Conservation (phyloP, 2,888 invertebrate genomes). For the Rhabditophanes sp. region DNA sequence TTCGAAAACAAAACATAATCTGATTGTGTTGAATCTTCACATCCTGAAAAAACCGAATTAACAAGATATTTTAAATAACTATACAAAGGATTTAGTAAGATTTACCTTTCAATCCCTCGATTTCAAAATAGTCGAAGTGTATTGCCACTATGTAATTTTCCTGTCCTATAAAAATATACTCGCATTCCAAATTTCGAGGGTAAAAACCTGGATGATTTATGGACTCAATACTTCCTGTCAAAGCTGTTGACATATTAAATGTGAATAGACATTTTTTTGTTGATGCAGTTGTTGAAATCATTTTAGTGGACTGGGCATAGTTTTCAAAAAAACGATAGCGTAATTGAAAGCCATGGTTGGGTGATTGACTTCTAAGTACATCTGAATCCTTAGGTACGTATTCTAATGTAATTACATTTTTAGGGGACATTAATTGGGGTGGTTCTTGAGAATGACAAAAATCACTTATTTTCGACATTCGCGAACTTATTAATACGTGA, state of each 20-base stretch:
- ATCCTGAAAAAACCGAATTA: constrained; percentile 50
- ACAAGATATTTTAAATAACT: constrained; percentile 1
- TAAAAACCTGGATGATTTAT: constrained; percentile 68
- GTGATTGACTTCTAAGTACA: too few species aligned
- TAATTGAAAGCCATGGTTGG: constrained; percentile 17
- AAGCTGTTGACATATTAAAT: not conserved
- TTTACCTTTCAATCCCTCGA: constrained; percentile 86
- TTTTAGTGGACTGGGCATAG: constrained; percentile 11
- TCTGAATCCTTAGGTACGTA: constrained; percentile 52
- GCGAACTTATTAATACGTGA: constrained; percentile 64
- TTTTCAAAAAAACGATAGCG: constrained; percentile 17
- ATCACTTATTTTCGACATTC: constrained; percentile 68
- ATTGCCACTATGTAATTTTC: constrained; percentile 50
- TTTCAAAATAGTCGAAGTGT: constrained; percentile 75
- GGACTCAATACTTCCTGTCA: constrained; percentile 6
- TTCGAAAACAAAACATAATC: constrained; percentile 93
- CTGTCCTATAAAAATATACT: constrained; percentile 69
- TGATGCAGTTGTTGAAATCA: not conserved
- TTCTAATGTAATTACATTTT: constrained; percentile 67
- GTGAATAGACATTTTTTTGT: too few species aligned
- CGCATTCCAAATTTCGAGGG: constrained; percentile 71
- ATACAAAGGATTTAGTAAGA: constrained; percentile 54
- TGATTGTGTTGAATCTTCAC: constrained; percentile 73
- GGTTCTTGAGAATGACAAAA: constrained; percentile 70
- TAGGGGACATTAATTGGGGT: constrained; percentile 78